Conservation (phyloP, 2,113 vertebrate species). For the Garra rufa region DNA sequence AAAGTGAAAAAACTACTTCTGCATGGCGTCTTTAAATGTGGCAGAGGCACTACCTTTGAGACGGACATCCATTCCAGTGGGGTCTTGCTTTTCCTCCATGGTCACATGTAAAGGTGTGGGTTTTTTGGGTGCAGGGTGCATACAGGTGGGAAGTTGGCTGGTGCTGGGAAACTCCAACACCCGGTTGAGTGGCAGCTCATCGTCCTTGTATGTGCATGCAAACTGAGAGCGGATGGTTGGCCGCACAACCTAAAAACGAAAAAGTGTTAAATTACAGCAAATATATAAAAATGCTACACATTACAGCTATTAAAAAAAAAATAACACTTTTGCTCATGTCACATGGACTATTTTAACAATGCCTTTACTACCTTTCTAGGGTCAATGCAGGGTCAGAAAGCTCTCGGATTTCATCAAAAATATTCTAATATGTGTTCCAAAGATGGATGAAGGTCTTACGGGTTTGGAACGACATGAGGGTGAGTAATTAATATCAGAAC, state of each 20-base stretch:
- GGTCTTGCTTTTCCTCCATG: conserved; percentile 9
- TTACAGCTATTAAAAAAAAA: no score
- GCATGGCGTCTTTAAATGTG: background rate
- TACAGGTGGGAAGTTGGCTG: conserved; percentile 68
- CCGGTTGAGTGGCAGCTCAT: conserved; percentile 71
- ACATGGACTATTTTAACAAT: no score
- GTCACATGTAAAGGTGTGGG: conserved; percentile 11
- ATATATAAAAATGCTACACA: no score
- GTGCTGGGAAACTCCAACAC: conserved; percentile 72
- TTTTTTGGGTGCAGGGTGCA: conserved; percentile 69
- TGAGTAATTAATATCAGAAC: no score
- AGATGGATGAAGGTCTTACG: no score
- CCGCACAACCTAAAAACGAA: conserved; percentile 73
- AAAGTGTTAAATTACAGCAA: no score
- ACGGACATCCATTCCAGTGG: background rate
- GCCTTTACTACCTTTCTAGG: no score
- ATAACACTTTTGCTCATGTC: no score
- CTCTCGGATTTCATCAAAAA: no score
- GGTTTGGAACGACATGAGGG: no score
- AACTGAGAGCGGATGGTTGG: conserved; percentile 90
- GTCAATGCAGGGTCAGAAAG: no score
- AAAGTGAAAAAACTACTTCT: background rate
- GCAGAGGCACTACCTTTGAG: conserved; percentile 23
- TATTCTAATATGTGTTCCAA: no score
- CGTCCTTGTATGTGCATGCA: conserved; percentile 89